Conservation (phyloP, 2,888 invertebrate genomes). For the Drosophila falleni region DNA sequence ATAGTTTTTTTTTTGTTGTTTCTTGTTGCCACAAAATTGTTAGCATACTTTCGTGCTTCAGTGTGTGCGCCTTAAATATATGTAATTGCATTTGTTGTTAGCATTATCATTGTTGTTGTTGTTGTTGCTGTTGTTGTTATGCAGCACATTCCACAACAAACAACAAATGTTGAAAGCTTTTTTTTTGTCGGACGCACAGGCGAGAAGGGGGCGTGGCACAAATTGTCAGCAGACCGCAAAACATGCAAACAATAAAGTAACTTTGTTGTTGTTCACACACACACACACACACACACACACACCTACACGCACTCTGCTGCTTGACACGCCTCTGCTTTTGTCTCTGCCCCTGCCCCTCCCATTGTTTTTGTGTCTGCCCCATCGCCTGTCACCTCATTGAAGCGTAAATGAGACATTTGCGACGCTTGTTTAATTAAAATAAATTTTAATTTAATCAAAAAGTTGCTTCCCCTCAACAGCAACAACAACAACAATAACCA, state of each 20-base stretch:
- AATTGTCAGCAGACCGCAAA: constrained; percentile 73
- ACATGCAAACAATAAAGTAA: constrained; percentile 72
- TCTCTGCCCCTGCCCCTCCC: constrained; percentile 1
- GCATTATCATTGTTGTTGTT: constrained; percentile 31
- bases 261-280: constrained; percentile 34
- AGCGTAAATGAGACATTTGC: constrained; percentile 83
- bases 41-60: constrained; percentile 51
- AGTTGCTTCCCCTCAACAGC: constrained; percentile 58
- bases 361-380: constrained; percentile 20
- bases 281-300: not conserved
- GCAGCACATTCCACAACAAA: constrained; percentile 22
- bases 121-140: constrained; percentile 31
- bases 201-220: constrained; percentile 25
- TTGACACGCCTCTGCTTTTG: constrained; percentile 22
- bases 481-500: constrained; percentile 35
- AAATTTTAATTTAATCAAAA: constrained; percentile 83
- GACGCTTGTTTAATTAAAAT: constrained; percentile 83
- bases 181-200: constrained; percentile 26
- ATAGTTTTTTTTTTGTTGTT: constrained; percentile 5
- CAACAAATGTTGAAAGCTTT: constrained; percentile 45
- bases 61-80: constrained; percentile 46
- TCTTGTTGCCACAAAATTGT: constrained; percentile 55
- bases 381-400: constrained; percentile 78
- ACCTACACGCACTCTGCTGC: constrained; percentile 4
- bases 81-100: constrained; percentile 55